Evolutionary conservation across 2,888 invertebrate genomes (phyloP), one percentile per base, ranked within the genome.

Genomic region (Saturnia japonica): DNA sequence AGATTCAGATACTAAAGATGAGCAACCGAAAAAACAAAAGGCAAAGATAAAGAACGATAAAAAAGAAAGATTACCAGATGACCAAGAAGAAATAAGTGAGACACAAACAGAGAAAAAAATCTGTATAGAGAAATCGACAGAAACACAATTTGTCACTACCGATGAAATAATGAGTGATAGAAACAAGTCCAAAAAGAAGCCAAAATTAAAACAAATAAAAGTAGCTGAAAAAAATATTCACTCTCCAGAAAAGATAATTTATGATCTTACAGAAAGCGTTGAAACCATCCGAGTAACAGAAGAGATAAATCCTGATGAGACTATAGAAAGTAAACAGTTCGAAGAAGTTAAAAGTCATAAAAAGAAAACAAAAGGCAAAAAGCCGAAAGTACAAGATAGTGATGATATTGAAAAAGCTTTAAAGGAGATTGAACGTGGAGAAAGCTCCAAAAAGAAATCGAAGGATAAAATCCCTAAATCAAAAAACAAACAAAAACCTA

Each of bases 361-460:
- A 82, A 89, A 90, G 81, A 91, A 87, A 76, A 70, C 76, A 1
- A 90, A 88, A 77, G 75, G 79, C 11, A 90, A 88, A 68, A 91
- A 88, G 79, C 72, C 68, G 42, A 88, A 88, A 78, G 71, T 78
- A 72, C 45, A 51, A 70, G 71, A 78, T 4, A 83, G 85, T 72
- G 85, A 88, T 72, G 88, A 90, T 70, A 85, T 85, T 71, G 88
- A 88, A 71, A 86, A 81, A 72, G 86, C 86, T 71, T 74, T 88
- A 8, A 84, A 85, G 77, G 86, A 87, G 74, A 88, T 88, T 71
- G 86, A 88, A 78, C 77, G 82, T 69, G 74, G 77, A 19, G 82
- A 82, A 72, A 72, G 72, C 57, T 73, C 75, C 66, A 86, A 86
- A 80, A 87, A 82, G 71, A 87, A 86, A 78, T 71, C 75, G 8